A percentile compares a stretch with the other conserved stretches of the same genome.
Evolutionary conservation across 2,113 vertebrate genomes (phyloP).

Genomic region (Caretta caretta): DNA sequence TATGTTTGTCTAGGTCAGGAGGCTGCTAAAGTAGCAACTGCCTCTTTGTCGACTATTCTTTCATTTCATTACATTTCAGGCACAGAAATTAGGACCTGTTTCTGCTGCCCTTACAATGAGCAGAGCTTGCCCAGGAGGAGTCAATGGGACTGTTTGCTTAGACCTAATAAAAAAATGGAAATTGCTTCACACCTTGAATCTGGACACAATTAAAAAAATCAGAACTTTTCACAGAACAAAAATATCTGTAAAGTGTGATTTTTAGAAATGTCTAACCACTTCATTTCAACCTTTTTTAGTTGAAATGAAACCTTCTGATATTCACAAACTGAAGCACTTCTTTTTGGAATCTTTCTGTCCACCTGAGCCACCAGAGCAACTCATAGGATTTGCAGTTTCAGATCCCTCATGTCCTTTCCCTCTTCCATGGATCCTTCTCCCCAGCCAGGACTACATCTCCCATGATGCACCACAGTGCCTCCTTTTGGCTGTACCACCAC

Average conservation of each 20-base stretch:
- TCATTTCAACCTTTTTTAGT: not conserved
- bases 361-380: not conserved
- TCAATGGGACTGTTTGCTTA: not conserved
- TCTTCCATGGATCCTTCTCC: not conserved
- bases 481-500: not conserved
- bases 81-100: not conserved
- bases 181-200: not conserved
- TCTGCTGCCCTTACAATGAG: not conserved
- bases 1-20: not conserved
- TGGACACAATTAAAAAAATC: not conserved
- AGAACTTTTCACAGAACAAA: not conserved
- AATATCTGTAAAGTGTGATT: not conserved
- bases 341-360: not conserved
- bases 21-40: not conserved
- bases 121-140: not conserved
- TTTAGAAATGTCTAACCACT: not conserved
- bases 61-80: not conserved
- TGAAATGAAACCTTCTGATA: not conserved
- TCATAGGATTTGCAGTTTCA: not conserved
- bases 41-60: not conserved
- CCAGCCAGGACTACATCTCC: not conserved
- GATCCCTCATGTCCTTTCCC: not conserved
- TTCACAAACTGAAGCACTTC: not conserved
- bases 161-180: not conserved
- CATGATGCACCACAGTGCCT: not conserved